A percentile compares a stretch with the other conserved stretches of the same genome.
phyloP scores from a whole-genome alignment of 2,888 invertebrate genomes.

The Eupeodes luniger region DNA sequence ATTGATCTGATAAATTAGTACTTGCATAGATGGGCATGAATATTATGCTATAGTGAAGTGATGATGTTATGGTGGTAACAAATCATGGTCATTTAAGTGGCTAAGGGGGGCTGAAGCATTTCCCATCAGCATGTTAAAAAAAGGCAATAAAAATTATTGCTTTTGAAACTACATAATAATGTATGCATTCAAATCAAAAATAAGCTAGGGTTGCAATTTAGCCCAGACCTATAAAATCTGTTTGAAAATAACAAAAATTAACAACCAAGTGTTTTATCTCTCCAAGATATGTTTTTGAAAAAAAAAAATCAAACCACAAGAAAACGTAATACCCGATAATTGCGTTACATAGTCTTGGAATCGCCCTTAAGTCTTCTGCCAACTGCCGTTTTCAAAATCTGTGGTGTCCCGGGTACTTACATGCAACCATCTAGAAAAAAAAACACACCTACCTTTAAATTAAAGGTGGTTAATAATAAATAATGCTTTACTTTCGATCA shows the following conservation, averaged over 20 bases:
- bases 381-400: slow-evolving; percentile 49
- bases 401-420: slow-evolving; percentile 24
- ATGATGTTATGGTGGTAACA: slow-evolving; percentile 2
- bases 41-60: neutral
- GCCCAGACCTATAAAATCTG: neutral
- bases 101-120: neutral
- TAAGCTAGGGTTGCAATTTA: neutral
- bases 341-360: slow-evolving; percentile 14
- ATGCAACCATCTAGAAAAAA: slow-evolving; percentile 47
- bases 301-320: slow-evolving; percentile 32
- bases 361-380: slow-evolving; percentile 40
- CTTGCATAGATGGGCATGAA: slow-evolving; percentile 28
- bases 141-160: neutral
- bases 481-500: slow-evolving; percentile 54
- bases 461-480: slow-evolving; percentile 42
- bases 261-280: neutral
- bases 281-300: neutral
- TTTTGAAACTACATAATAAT: neutral
- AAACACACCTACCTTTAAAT: slow-evolving; percentile 38
- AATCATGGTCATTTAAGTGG: slow-evolving; percentile 37
- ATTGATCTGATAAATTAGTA: slow-evolving; percentile 48
- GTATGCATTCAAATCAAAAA: neutral
- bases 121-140: neutral
- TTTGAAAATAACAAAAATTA: neutral
- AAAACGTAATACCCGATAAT: slow-evolving; percentile 38